These are phyloP conservation scores for Cyanoramphus novaezelandiae DNA, from an alignment of 2,113 vertebrate species.

Conservation along the genomic window DNA sequence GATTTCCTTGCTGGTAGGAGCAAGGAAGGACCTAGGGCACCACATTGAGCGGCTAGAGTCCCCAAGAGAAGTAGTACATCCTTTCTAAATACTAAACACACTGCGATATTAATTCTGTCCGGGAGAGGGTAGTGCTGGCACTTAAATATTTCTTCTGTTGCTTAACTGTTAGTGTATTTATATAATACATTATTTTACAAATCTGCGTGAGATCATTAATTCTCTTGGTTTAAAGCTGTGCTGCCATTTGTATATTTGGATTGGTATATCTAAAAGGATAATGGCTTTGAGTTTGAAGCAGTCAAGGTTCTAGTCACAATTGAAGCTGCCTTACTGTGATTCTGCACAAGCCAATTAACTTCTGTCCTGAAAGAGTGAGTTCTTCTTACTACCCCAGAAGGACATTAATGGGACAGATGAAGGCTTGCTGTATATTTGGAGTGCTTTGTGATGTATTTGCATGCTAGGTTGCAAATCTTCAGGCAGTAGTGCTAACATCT, in stretches of 20 bases:
- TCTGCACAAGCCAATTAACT: background rate
- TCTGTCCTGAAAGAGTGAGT: background rate
- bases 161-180: background rate
- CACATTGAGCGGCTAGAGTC: too few relatives aligned
- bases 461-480: background rate
- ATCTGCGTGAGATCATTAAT: background rate
- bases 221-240: background rate
- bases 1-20: background rate
- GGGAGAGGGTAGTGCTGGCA: background rate
- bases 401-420: background rate
- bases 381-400: background rate
- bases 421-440: background rate
- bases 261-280: background rate
- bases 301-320: background rate
- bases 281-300: background rate
- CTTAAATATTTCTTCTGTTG: background rate
- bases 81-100: fast-evolving
- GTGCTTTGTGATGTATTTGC: background rate
- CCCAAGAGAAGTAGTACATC: background rate
- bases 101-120: background rate
- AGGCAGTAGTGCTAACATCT: background rate
- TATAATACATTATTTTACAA: background rate
- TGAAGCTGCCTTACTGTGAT: background rate
- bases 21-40: background rate
- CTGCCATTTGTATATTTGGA: background rate